Conservation (phyloP, 1,140 invertebrate genomes). For the Eulimnadia texana region DNA sequence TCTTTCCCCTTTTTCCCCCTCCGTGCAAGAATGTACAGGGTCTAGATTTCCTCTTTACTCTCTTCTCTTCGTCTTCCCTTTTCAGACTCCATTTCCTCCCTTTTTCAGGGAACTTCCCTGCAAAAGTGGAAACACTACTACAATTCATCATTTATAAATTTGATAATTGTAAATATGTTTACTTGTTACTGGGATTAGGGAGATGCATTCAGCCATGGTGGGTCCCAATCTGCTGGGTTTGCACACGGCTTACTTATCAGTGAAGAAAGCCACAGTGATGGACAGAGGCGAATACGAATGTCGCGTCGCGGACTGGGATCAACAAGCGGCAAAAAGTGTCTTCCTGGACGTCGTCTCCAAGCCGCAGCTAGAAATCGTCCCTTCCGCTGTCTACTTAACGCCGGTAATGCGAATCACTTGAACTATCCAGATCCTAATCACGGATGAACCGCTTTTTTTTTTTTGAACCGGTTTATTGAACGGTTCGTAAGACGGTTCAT, state of each 20-base stretch:
- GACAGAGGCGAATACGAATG: constrained; percentile 11
- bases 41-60: too few species aligned
- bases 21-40: too few species aligned
- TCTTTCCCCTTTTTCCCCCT: too few species aligned
- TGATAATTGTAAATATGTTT: too few species aligned
- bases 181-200: background rate
- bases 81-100: too few species aligned
- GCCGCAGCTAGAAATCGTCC: constrained; percentile 5
- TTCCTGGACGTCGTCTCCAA: constrained; percentile 9
- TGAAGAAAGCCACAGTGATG: constrained; percentile 4
- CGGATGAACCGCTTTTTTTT: too few species aligned
- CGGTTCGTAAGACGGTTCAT: too few species aligned
- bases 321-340: constrained; percentile 7
- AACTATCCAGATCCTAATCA: background rate
- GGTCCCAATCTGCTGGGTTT: constrained; percentile 5
- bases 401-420: background rate
- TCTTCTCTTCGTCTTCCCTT: too few species aligned
- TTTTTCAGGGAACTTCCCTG: too few species aligned
- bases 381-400: background rate
- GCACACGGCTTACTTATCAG: constrained; percentile 1
- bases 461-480: too few species aligned
- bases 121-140: too few species aligned
- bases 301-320: background rate
- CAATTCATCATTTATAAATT: too few species aligned
- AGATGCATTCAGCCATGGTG: background rate